Conservation (phyloP, 2,888 invertebrate species). For the Plusia festucae region DNA sequence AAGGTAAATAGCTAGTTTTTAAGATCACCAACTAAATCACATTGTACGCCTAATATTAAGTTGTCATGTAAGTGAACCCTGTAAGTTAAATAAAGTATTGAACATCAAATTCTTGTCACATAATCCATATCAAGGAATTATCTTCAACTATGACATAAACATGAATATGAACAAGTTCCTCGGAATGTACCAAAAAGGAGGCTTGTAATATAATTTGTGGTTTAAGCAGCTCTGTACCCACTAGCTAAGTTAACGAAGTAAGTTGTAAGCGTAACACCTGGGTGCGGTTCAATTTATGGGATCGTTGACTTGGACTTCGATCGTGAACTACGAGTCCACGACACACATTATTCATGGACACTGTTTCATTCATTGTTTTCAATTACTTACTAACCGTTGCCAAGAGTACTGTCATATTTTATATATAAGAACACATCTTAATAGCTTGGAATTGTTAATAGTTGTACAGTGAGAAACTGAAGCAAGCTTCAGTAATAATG, state of each 20-base stretch:
- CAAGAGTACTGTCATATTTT: constrained; percentile 36
- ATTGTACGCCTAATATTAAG: no score
- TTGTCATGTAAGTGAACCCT: no score
- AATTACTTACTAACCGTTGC: constrained; percentile 47
- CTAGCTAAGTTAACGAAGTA: constrained; percentile 61
- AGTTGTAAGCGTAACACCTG: constrained; percentile 66
- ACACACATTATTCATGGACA: constrained; percentile 50
- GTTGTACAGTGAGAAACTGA: not conserved
- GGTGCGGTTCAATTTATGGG: constrained; percentile 71
- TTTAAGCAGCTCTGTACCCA: constrained; percentile 24
- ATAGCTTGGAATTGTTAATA: not conserved
- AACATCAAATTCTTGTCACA: no score
- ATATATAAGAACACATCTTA: constrained; percentile 13
- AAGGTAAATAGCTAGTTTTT: no score
- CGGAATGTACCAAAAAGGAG: constrained; percentile 34
- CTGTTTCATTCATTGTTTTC: constrained; percentile 38
- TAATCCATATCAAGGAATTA: not conserved
- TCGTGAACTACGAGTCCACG: constrained; percentile 50
- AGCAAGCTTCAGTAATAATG: not conserved
- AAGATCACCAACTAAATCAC: no score
- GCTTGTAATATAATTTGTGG: constrained; percentile 29
- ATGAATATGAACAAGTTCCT: constrained; percentile 34
- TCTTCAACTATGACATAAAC: not conserved
- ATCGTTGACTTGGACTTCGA: constrained; percentile 63
- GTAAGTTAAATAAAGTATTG: no score